A percentile compares a stretch with the other conserved stretches of the same genome.
Conservation (phyloP, 2,113 vertebrate genomes). For the Vireo altiloquus region DNA sequence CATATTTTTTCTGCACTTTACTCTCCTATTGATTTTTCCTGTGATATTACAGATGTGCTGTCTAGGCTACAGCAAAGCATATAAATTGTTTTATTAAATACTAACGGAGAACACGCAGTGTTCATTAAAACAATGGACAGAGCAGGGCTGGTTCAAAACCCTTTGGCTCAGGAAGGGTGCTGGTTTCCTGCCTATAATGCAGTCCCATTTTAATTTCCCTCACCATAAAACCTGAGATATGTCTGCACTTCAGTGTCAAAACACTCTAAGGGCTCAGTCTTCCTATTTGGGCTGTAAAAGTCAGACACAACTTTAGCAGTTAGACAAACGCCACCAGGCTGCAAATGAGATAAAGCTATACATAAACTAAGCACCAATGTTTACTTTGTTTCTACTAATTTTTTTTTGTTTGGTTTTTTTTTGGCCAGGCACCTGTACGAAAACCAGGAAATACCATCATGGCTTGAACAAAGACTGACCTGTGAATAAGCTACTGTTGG, state of each 20-base stretch:
- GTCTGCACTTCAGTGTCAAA: background rate
- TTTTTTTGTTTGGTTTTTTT: background rate
- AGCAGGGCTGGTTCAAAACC: background rate
- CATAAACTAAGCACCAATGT: background rate
- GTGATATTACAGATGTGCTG: no score
- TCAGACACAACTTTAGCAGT: background rate
- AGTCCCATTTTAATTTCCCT: background rate
- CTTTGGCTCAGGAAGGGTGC: background rate
- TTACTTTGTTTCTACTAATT: background rate
- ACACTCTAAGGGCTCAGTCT: background rate
- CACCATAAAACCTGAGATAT: background rate
- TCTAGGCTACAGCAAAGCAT: background rate
- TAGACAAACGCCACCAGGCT: background rate
- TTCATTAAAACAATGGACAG: background rate
- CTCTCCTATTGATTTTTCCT: background rate
- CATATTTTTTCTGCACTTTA: background rate
- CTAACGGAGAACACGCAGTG: fast-evolving
- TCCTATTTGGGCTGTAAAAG: background rate
- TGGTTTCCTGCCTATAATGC: background rate
- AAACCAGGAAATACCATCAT: background rate
- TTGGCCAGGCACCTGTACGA: background rate
- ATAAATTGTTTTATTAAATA: background rate
- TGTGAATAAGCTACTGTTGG: background rate
- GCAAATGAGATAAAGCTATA: background rate
- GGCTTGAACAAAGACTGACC: background rate